phyloP scores from a whole-genome alignment of 2,113 vertebrate genomes.

The Oplegnathus fasciatus region DNA sequence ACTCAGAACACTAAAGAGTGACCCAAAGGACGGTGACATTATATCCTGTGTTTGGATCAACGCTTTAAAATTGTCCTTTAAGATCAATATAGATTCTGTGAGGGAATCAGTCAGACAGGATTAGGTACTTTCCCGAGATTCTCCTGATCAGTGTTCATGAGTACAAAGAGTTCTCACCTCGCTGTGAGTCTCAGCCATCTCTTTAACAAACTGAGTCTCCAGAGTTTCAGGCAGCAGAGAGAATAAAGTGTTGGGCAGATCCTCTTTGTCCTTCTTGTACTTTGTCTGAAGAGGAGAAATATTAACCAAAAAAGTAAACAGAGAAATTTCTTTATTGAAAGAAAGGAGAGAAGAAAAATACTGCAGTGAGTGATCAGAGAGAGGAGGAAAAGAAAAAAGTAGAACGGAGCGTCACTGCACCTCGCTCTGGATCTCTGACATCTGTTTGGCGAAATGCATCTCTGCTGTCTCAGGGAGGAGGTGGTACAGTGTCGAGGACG shows the following conservation, averaged over 20 bases:
- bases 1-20: no score
- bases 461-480: constrained; percentile 71
- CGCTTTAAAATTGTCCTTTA: background rate
- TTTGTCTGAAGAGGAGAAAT: background rate
- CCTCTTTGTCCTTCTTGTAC: constrained; percentile 72
- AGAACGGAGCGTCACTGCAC: background rate
- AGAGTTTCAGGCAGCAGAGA: constrained; percentile 69
- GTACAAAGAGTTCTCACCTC: constrained; percentile 41
- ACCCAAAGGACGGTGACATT: no score
- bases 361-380: no score
- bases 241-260: constrained; percentile 56
- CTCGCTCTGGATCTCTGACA: constrained; percentile 78
- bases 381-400: no score
- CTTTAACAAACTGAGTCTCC: constrained; percentile 68
- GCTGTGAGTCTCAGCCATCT: constrained; percentile 66
- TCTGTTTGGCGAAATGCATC: constrained; percentile 68
- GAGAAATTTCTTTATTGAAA: background rate
- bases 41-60: no score
- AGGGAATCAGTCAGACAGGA: background rate
- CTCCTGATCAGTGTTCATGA: background rate
- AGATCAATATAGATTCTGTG: background rate
- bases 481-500: constrained; percentile 57
- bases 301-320: rapidly evolving
- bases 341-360: no score
- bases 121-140: no score